Conservation (phyloP, 2,113 vertebrate species). For the Bos indicus region DNA sequence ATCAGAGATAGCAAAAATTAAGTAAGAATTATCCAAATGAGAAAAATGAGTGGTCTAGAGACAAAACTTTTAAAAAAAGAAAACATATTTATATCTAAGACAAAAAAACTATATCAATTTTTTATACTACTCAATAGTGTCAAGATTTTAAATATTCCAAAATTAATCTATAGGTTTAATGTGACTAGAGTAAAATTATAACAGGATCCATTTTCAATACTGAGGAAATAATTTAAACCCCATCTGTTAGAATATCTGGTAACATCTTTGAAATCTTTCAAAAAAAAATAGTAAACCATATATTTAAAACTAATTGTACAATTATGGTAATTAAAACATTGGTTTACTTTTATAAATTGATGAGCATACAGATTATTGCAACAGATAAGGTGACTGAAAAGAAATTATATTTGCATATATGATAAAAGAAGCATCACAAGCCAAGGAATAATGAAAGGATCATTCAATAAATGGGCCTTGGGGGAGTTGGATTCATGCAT, state of each 20-base stretch:
- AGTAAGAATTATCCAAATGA: not conserved
- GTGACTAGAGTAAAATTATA: not conserved
- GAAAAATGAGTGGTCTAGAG: not conserved
- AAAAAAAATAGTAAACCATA: not conserved
- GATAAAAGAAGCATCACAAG: not conserved
- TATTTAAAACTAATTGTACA: not conserved
- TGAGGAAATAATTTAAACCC: not conserved
- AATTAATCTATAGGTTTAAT: not conserved
- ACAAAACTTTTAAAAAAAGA: not conserved
- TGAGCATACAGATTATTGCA: not conserved
- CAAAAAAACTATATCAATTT: not conserved
- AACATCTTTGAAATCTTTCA: not conserved
- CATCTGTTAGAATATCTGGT: not conserved
- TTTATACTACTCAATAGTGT: not conserved
- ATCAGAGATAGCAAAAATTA: conserved; percentile 1
- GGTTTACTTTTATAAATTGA: not conserved
- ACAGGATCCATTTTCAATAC: not conserved
- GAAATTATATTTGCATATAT: not conserved
- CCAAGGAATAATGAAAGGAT: not conserved
- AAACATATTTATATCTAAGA: not conserved
- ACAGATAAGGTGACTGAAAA: not conserved
- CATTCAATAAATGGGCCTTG: not conserved
- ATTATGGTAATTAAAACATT: not conserved
- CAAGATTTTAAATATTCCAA: not conserved
- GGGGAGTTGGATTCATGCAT: fast-evolving